phyloP scores from a whole-genome alignment of 2,797 vertebrate genomes.

The Malacoctenus gilli region DNA sequence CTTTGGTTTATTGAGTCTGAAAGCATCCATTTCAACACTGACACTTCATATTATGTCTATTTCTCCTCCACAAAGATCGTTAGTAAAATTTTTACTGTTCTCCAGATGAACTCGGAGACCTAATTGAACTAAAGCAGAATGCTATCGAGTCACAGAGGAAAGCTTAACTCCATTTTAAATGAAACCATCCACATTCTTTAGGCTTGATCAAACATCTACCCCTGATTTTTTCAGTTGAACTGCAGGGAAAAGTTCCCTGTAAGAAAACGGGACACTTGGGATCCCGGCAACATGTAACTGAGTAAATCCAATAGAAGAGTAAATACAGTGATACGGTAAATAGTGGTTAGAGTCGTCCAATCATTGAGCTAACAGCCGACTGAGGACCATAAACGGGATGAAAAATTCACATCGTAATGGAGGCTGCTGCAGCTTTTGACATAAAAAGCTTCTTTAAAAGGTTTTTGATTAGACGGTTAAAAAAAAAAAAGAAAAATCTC shows the following conservation, averaged over 20 bases:
- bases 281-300: constrained; percentile 40
- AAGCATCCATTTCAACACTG: no score
- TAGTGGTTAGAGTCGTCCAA: constrained; percentile 11
- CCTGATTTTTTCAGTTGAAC: not conserved
- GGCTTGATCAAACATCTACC: constrained; percentile 43
- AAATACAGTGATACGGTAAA: constrained; percentile 35
- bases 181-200: no score
- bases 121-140: not conserved
- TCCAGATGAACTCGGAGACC: no score
- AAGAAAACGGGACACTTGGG: constrained; percentile 31
- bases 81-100: no score
- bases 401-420: constrained; percentile 1
- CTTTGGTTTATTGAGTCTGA: no score
- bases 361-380: constrained; percentile 11
- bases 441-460: constrained; percentile 10
- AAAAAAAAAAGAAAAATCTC: not conserved
- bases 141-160: constrained; percentile 7
- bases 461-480: constrained; percentile 4
- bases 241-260: constrained; percentile 31
- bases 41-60: no score
- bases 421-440: not conserved
- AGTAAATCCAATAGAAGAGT: constrained; percentile 40
- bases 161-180: constrained; percentile 17
- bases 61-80: no score
- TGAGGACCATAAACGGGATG: not conserved